Conservation (phyloP, 2,888 invertebrate species). For the Aphelenchoides bicaudatus region DNA sequence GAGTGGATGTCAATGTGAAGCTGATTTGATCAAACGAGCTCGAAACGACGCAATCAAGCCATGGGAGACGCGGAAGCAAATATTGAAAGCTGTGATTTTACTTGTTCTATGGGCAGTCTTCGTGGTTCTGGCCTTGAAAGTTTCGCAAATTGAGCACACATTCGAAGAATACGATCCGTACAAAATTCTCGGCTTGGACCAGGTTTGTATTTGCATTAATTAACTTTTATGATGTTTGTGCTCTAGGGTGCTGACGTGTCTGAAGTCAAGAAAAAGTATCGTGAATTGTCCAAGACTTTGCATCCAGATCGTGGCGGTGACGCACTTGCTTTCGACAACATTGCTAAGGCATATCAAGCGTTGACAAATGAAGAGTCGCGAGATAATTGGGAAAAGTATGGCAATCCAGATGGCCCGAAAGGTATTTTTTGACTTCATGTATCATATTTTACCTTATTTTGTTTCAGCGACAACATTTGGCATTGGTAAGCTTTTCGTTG, state of each 20-base stretch:
- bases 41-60: conserved; percentile 81
- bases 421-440: conserved; percentile 55
- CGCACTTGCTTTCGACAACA: conserved; percentile 92
- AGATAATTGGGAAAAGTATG: conserved; percentile 97
- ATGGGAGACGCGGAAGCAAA: conserved; percentile 68
- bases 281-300: conserved; percentile 82
- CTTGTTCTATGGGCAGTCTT: conserved; percentile 64
- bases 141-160: conserved; percentile 91
- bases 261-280: conserved; percentile 91
- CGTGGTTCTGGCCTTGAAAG: conserved; percentile 64
- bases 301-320: conserved; percentile 84
- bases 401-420: conserved; percentile 98
- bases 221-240: conserved; percentile 1
- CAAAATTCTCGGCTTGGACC: conserved; percentile 83
- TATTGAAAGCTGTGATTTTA: conserved; percentile 47
- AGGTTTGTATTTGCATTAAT: conserved; percentile 64
- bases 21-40: conserved; percentile 78
- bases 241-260: conserved; percentile 75
- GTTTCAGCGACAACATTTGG: conserved; percentile 89
- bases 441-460: conserved; percentile 30
- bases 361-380: conserved; percentile 94
- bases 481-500: no score
- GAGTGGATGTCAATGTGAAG: conserved; percentile 76
- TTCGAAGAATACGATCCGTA: conserved; percentile 94
- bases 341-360: conserved; percentile 80